Conservation (phyloP, 1,140 invertebrate species). For the Ridgeia piscesae region DNA sequence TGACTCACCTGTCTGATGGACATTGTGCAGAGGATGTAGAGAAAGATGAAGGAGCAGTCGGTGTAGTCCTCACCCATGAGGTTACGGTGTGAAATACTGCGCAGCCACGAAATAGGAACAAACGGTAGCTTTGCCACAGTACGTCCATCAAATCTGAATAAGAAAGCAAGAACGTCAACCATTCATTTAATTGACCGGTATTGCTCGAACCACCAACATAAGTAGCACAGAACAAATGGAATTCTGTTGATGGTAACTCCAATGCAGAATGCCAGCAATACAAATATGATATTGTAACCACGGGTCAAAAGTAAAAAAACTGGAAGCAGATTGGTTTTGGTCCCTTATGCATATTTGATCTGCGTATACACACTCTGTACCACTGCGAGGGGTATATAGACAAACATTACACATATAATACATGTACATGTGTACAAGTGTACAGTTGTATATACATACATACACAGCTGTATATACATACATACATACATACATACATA, state of each 20-base stretch:
- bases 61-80: slow-evolving; percentile 94
- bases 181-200: background rate
- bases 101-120: slow-evolving; percentile 92
- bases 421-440: no score
- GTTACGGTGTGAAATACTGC: slow-evolving; percentile 95
- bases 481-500: no score
- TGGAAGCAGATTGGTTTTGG: no score
- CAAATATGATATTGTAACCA: no score
- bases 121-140: slow-evolving; percentile 97
- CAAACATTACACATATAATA: no score
- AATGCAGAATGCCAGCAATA: background rate
- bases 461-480: no score
- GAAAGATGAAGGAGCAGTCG: slow-evolving; percentile 99
- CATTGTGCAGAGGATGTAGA: slow-evolving; percentile 99
- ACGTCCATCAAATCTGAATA: slow-evolving; percentile 92
- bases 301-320: no score
- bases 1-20: slow-evolving; percentile 82
- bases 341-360: no score
- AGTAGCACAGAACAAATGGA: background rate
- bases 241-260: background rate
- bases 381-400: no score
- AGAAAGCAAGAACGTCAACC: slow-evolving; percentile 18
- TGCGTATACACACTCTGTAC: no score
- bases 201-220: background rate
- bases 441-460: no score